phyloP scores from a whole-genome alignment of 2,888 invertebrate genomes.

The Pandemis corylana region DNA sequence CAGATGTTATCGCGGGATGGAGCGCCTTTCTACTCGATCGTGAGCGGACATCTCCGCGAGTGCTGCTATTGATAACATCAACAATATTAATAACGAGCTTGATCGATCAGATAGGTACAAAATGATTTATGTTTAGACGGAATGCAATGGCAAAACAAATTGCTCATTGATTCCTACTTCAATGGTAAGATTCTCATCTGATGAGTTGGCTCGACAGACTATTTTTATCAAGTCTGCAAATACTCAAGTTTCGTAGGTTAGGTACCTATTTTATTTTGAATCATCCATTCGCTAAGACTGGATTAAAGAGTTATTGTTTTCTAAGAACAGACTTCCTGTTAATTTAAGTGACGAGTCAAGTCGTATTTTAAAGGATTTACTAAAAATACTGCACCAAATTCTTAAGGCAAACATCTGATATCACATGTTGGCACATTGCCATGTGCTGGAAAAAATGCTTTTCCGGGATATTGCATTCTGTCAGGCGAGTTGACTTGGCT shows the following conservation, averaged over 20 bases:
- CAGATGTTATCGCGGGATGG: conserved; percentile 53
- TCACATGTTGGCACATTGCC: conserved; percentile 30
- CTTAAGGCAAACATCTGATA: conserved; percentile 39
- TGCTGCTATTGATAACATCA: conserved; percentile 35
- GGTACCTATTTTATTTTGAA: not conserved
- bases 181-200: not conserved
- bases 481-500: conserved; percentile 30
- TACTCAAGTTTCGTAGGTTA: not conserved
- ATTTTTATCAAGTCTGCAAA: not conserved
- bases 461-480: conserved; percentile 39
- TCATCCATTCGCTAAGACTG: not conserved
- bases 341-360: conserved; percentile 26
- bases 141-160: conserved; percentile 34
- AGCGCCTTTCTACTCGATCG: conserved; percentile 43
- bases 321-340: conserved; percentile 32
- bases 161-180: conserved; percentile 22
- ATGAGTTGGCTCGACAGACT: not conserved
- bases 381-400: conserved; percentile 36
- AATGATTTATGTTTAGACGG: conserved; percentile 37
- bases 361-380: conserved; percentile 27
- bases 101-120: conserved; percentile 25
- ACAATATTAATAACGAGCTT: conserved; percentile 32
- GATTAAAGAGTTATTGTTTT: conserved; percentile 17
- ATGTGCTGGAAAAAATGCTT: conserved; percentile 38
- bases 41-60: conserved; percentile 21